Conservation (phyloP, 2,797 vertebrate genomes). For the Pseudopleuronectes americanus region DNA sequence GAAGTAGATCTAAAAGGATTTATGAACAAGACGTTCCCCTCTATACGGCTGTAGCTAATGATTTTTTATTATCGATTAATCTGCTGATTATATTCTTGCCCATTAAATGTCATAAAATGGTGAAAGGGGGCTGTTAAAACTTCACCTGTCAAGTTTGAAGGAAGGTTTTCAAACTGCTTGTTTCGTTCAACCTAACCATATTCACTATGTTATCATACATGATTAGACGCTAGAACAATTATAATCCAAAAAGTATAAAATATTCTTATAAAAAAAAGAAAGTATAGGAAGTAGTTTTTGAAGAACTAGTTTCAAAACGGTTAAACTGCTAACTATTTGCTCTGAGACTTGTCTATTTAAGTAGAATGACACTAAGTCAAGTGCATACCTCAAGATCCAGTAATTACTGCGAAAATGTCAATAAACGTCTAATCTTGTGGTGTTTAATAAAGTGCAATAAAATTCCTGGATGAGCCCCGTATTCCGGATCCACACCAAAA, state of each 20-base stretch:
- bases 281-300: background rate
- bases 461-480: too few relatives aligned
- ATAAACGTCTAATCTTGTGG: too few relatives aligned
- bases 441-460: too few relatives aligned
- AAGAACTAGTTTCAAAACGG: background rate
- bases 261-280: too few relatives aligned
- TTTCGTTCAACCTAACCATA: background rate
- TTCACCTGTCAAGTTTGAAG: too few relatives aligned
- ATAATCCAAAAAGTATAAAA: too few relatives aligned
- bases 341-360: too few relatives aligned
- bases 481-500: too few relatives aligned
- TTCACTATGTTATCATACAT: background rate
- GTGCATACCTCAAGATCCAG: too few relatives aligned
- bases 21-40: background rate
- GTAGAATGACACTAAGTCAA: too few relatives aligned
- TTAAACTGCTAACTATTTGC: background rate
- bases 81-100: background rate
- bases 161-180: background rate
- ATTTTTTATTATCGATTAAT: background rate
- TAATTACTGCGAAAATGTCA: too few relatives aligned
- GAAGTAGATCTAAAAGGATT: conserved; percentile 3
- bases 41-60: background rate
- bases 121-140: background rate
- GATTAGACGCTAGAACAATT: background rate
- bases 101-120: background rate